A percentile compares a stretch with the other conserved stretches of the same genome.
Conservation (phyloP, 2,888 invertebrate genomes). For the Tetropium fuscum region DNA sequence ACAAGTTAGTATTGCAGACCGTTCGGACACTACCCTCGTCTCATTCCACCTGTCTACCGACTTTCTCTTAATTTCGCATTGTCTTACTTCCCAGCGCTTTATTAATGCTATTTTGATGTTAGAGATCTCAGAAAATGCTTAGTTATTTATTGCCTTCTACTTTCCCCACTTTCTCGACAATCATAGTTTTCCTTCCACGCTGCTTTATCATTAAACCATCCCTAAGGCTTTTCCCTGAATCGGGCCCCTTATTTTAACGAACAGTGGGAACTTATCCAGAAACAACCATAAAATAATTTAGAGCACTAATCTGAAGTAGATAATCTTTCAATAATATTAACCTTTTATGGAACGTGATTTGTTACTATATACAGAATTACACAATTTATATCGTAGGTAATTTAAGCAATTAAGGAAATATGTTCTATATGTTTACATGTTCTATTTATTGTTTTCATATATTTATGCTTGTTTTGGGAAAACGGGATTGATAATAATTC, state of each 20-base stretch:
- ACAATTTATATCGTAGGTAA: no score
- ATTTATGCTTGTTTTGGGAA: no score
- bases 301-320: no score
- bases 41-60: slow-evolving; percentile 40
- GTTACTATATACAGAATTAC: no score
- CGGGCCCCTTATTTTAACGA: slow-evolving; percentile 53
- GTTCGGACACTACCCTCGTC: slow-evolving; percentile 44
- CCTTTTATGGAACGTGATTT: no score
- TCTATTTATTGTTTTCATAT: no score
- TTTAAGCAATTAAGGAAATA: no score
- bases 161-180: slow-evolving; percentile 63
- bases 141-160: slow-evolving; percentile 60
- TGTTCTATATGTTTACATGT: no score
- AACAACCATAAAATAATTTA: no score
- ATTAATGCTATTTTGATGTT: slow-evolving; percentile 51
- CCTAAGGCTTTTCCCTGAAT: slow-evolving; percentile 53
- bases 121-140: slow-evolving; percentile 45
- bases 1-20: slow-evolving; percentile 25
- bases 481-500: no score
- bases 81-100: slow-evolving; percentile 23
- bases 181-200: slow-evolving; percentile 63
- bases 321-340: no score
- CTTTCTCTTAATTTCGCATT: slow-evolving; percentile 37
- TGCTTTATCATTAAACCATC: slow-evolving; percentile 62
- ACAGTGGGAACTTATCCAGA: no score